Conservation (phyloP, 2,888 invertebrate genomes). For the Erannis defoliaria region DNA sequence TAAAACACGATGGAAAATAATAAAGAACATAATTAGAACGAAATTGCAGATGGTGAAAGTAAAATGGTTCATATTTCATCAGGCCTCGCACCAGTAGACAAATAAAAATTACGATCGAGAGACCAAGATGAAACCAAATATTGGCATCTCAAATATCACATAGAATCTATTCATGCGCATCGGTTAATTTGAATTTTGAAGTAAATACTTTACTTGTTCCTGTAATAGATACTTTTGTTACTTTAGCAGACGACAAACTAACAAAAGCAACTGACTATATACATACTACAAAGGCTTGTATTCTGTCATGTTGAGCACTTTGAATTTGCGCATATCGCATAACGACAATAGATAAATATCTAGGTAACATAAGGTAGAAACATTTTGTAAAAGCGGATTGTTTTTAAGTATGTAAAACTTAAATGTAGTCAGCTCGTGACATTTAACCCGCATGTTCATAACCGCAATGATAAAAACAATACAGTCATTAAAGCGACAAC, state of each 20-base stretch:
- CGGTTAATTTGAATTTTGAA: slow-evolving; percentile 6
- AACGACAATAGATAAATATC: slow-evolving; percentile 8
- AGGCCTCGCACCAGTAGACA: slow-evolving; percentile 65
- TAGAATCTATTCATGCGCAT: slow-evolving; percentile 41
- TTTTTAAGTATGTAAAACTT: background rate
- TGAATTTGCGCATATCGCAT: slow-evolving; percentile 14
- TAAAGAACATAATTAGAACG: slow-evolving; percentile 35
- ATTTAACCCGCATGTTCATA: slow-evolving; percentile 61
- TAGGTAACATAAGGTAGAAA: background rate
- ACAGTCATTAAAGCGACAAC: slow-evolving; percentile 41
- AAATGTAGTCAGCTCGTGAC: slow-evolving; percentile 46
- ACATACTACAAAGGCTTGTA: background rate
- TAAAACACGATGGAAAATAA: slow-evolving; percentile 24
- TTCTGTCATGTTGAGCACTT: background rate
- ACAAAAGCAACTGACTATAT: background rate
- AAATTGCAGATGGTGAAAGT: slow-evolving; percentile 61
- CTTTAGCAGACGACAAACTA: background rate
- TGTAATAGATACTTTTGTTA: slow-evolving; percentile 5
- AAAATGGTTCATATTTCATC: slow-evolving; percentile 68
- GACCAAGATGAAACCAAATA: slow-evolving; percentile 71
- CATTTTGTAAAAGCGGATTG: background rate
- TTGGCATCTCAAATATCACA: slow-evolving; percentile 69
- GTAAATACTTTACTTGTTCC: slow-evolving; percentile 6
- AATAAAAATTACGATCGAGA: slow-evolving; percentile 75
- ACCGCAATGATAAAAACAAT: slow-evolving; percentile 54